Evolutionary conservation across 2,113 vertebrate species (phyloP).

Genomic region (Chaenocephalus aceratus): DNA sequence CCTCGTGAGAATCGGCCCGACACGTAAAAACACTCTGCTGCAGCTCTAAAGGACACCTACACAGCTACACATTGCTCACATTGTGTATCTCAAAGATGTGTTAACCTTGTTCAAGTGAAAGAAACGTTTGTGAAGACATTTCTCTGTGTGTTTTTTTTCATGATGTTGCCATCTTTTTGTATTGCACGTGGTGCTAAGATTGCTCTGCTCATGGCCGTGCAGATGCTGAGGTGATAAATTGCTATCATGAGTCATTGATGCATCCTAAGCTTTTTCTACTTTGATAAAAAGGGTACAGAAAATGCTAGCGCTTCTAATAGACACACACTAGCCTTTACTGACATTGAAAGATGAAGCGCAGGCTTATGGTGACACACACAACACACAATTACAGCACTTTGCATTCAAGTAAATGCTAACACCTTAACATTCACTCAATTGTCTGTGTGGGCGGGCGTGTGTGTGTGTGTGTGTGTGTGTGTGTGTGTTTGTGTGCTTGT

Average conservation of each 20-base stretch:
- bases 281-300: conserved; percentile 63
- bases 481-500: conserved; percentile 11
- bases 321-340: conserved; percentile 33
- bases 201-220: not conserved
- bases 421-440: conserved; percentile 22
- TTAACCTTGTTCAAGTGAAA: conserved; percentile 28
- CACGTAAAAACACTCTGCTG: not conserved
- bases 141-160: conserved; percentile 6
- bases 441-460: not conserved
- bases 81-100: conserved; percentile 9
- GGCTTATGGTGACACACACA: conserved; percentile 35
- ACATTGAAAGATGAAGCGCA: conserved; percentile 59
- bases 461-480: conserved; percentile 2
- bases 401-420: conserved; percentile 32
- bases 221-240: conserved; percentile 58
- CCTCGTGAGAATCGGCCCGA: not conserved
- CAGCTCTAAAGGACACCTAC: conserved; percentile 7
- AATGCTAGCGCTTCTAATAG: conserved; percentile 50
- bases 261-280: conserved; percentile 58
- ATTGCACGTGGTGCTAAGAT: conserved; percentile 1
- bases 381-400: conserved; percentile 25
- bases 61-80: conserved; percentile 4
- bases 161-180: conserved; percentile 3
- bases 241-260: conserved; percentile 60
- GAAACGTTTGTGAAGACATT: not conserved